Conservation (phyloP, 2,797 vertebrate genomes). For the Tangara arthus region DNA sequence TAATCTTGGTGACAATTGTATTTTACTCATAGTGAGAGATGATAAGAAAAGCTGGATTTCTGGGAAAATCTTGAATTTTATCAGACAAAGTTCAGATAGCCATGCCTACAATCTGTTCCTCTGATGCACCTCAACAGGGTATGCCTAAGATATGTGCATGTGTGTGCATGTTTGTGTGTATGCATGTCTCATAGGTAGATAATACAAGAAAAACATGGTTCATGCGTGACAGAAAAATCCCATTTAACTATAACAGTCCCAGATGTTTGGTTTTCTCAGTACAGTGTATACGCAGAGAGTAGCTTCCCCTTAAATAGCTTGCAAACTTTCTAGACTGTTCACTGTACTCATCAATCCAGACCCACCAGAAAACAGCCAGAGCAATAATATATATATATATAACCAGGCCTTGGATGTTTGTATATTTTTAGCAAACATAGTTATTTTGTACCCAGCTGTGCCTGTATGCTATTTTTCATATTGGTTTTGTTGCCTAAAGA, state of each 20-base stretch:
- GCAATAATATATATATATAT: neutral
- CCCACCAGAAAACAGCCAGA: conserved; percentile 11
- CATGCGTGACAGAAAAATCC: conserved; percentile 3
- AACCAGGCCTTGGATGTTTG: conserved; percentile 15
- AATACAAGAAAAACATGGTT: neutral
- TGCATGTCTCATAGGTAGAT: neutral
- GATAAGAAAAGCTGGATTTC: neutral
- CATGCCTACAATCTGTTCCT: neutral
- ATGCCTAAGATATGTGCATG: neutral
- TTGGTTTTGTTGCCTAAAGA: conserved; percentile 43
- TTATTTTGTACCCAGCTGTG: conserved; percentile 53
- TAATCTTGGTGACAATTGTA: neutral
- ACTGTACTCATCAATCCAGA: neutral
- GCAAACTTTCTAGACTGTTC: neutral
- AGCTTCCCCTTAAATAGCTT: neutral
- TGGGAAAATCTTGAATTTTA: neutral
- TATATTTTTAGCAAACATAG: conserved; percentile 50
- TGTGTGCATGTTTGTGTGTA: neutral
- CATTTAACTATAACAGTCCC: neutral
- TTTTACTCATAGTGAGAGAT: neutral
- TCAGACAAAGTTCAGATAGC: neutral
- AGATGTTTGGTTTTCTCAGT: conserved; percentile 1
- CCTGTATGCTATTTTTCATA: conserved; percentile 29
- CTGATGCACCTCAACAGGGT: neutral
- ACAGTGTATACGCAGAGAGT: neutral